Evolutionary conservation across 2,797 vertebrate genomes (phyloP), one percentile per base, ranked within the genome.

Genomic region (Urophycis tenuis): DNA sequence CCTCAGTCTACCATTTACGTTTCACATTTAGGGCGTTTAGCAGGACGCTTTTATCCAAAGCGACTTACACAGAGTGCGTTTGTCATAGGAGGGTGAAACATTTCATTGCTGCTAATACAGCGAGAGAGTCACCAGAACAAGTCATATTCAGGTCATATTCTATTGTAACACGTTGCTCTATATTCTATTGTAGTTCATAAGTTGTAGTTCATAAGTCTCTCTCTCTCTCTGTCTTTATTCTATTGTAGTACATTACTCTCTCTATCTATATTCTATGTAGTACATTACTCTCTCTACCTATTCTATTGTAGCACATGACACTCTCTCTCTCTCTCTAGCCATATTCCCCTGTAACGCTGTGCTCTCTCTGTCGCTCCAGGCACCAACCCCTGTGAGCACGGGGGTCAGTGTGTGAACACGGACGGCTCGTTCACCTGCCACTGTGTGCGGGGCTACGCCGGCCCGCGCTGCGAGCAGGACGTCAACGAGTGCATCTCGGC

Each of bases 351-450:
- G 15, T 36, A 45, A 45, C 11, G 4, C 41, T 3, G 12, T 5
- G 35, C 72, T 33, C 72, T 45, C 33, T 72, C 41, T 75, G 76
- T 2, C 75, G 33, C n/a, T 88, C 86, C 92, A 93, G 96, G 96
- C 12, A 93, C 95, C 81, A 97, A 97, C 86, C 96, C 96, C 0
- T 98, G 96, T 53, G 96, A 98, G 85, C 96, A 98, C 0, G 95
- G 95, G 0, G 96, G 96, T 35, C 93, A 93, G 71, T 98, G 96
- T 0, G 94, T 95, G 76, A 98, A 98, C 90, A 98, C 96, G 0
- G 95, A 96, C 4, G 96, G 96, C 1, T 96, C 95, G 53, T 98
- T 98, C 90, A 95, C 94, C 73, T 98, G 96, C 15, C 94, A 96
- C 81, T 98, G 96, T 70, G 87, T 90, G 22, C 91, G 87, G 34